Conservation (phyloP, 2,888 invertebrate species). For the Aleiodes alternator region DNA sequence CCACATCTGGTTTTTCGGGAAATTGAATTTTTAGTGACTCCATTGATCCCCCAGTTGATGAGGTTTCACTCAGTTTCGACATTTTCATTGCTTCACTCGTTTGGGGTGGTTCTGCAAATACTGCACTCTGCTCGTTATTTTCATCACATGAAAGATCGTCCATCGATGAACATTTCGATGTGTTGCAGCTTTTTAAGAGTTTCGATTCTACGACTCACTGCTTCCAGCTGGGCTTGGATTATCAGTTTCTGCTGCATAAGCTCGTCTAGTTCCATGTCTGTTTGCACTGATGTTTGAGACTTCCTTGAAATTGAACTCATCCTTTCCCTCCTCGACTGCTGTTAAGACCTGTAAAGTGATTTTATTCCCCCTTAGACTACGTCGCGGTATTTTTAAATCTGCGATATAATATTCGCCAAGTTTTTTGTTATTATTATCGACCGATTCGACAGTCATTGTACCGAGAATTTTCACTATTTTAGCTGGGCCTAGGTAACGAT, state of each 20-base stretch:
- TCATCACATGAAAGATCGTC: no score
- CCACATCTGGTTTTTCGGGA: not conserved
- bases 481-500: constrained; percentile 41
- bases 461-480: constrained; percentile 30
- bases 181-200: no score
- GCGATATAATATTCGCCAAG: constrained; percentile 47
- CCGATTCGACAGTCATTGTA: constrained; percentile 25
- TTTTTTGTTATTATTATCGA: constrained; percentile 36
- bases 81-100: not conserved
- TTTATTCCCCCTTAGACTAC: constrained; percentile 37
- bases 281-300: not conserved
- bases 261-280: not conserved
- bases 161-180: no score
- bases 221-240: no score
- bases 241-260: no score
- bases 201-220: no score
- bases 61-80: no score
- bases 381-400: constrained; percentile 47
- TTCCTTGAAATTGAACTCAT: not conserved
- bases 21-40: no score
- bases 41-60: no score
- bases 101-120: no score
- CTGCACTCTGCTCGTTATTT: no score
- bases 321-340: not conserved
- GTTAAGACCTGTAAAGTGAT: constrained; percentile 10